Base-by-base conservation (phyloP, 2,797 vertebrate genomes). In the Menidia menidia region DNA sequence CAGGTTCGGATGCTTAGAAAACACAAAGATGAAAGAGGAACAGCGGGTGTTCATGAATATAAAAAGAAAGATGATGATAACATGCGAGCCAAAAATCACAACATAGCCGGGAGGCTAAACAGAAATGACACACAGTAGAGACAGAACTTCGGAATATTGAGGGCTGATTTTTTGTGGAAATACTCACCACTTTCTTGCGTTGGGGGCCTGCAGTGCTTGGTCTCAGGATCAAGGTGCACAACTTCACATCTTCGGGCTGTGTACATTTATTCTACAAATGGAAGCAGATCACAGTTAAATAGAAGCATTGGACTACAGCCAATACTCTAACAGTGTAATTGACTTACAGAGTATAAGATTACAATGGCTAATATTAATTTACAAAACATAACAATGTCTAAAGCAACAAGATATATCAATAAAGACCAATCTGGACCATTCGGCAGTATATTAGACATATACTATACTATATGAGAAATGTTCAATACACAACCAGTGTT, bases 161-260 rank as follows among this genome's bases (percentile, higher is more conserved):
- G 12, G 8, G 4, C 4, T 19, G 4, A 1, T 6, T 14, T 14
- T 60, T n/a, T n/a, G 8, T 51, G 45, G 9, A 44, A 13, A 64
- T n/a, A 70, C 90, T 91, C 77, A 95, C 94, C 85, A 94, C 91
- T 83, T 93, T 93, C 80, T 94, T 94, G 58, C 91, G 85, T 47
- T 89, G 91, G 1, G 92, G 88, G 12, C 74, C 89, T 0, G 83
- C 78, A 1, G 86, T 69, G 43, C 88, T 61, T 0, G 93, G 92
- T 60, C 90, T 89, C 31, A 94, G 75, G 60, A 94, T 93, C 73
- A 94, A 71, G 7, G 91, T 92, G 51, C 93, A 94, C 72, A 95
- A 59, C 82, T 94, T 94, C 58, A 94, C 93, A 50, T 95, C 94
- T 63, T 94, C 94, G 31, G 94, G 94, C 56, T 95, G 93, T 52